Percentiles rank a stretch among this genome's conserved stretches.
Conservation (phyloP, 2,797 vertebrate genomes). For the Discoglossus pictus region DNA sequence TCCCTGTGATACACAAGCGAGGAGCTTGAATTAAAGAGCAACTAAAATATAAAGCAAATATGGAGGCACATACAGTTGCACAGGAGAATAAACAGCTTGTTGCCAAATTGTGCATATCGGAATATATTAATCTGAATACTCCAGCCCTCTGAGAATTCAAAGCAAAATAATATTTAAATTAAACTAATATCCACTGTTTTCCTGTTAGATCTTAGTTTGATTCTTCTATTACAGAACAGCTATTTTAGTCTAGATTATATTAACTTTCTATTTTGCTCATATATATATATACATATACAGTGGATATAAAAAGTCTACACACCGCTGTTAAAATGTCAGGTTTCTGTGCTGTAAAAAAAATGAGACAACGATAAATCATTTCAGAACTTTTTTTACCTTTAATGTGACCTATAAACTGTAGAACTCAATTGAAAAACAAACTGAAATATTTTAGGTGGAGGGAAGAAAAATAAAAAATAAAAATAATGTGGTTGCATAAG, state of each 20-base stretch:
- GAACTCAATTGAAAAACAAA: no score
- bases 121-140: constrained; percentile 16
- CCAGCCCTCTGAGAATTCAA: not conserved
- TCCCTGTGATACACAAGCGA: constrained; percentile 64
- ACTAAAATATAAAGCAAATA: not conserved
- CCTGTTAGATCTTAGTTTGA: not conserved
- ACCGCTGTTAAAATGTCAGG: no score
- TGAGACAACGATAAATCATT: no score
- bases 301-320: no score
- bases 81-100: constrained; percentile 3
- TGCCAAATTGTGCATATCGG: not conserved
- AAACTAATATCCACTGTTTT: not conserved
- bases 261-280: not conserved
- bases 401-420: no score
- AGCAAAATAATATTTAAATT: not conserved
- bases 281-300: no score
- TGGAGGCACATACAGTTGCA: not conserved
- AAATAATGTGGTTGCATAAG: no score
- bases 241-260: not conserved
- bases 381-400: no score
- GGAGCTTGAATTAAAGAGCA: not conserved
- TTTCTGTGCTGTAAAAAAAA: no score
- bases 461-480: no score
- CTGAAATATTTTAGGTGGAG: no score
- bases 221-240: not conserved